Evolutionary conservation across 2,797 vertebrate species (phyloP).

Genomic region (Smutsia temminckii): DNA sequence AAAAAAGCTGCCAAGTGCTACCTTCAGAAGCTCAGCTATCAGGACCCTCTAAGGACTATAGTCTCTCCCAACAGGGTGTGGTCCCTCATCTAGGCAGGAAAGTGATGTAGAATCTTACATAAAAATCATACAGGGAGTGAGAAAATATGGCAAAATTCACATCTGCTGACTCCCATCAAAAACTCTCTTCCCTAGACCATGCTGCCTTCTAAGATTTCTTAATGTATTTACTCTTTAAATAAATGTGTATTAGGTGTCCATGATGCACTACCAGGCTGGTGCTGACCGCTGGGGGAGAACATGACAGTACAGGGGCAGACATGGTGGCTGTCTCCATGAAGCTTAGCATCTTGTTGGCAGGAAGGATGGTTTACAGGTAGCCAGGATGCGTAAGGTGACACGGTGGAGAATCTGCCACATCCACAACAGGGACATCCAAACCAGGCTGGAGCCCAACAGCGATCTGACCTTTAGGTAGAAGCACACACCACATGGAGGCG

Average conservation of each 20-base stretch:
- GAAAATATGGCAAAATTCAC: neutral
- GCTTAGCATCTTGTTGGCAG: neutral
- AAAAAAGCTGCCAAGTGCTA: neutral
- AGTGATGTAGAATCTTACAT: neutral
- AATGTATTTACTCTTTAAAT: neutral
- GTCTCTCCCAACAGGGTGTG: neutral
- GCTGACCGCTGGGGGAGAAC: neutral
- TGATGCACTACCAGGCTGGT: no score
- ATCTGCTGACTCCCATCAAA: neutral
- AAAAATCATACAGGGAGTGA: neutral
- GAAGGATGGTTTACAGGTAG: neutral
- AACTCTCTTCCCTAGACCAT: neutral
- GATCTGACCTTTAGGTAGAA: neutral
- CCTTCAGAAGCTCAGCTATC: neutral
- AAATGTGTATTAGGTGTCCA: neutral
- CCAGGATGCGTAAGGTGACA: accelerated
- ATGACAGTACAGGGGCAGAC: neutral
- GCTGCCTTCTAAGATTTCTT: neutral
- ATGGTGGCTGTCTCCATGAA: neutral
- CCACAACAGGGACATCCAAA: neutral
- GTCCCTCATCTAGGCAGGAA: neutral
- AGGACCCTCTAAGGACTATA: neutral
- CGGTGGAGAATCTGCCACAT: neutral
- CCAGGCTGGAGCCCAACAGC: neutral
- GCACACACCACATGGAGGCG: neutral